phyloP scores from a whole-genome alignment of 2,888 invertebrate genomes.

The Synergus itoensis region DNA sequence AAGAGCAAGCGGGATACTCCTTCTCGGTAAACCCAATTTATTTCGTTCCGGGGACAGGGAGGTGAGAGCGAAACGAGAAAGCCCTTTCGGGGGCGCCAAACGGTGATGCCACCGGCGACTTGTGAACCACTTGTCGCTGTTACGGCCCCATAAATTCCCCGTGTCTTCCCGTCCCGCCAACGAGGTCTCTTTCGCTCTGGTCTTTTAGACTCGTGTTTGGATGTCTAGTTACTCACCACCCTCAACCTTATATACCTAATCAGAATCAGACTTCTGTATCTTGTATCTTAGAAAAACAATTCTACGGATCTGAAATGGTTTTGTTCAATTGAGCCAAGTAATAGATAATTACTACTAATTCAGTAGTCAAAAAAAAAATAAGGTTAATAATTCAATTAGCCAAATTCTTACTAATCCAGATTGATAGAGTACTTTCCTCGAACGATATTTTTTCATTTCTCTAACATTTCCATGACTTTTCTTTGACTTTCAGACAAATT shows the following conservation, averaged over 20 bases:
- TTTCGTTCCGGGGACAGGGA: constrained; percentile 71
- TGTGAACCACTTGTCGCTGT: constrained; percentile 83
- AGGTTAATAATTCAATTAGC: no score
- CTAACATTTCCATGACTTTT: no score
- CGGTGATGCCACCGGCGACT: constrained; percentile 82
- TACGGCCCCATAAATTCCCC: constrained; percentile 82
- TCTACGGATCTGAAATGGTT: no score
- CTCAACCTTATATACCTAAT: constrained; percentile 56
- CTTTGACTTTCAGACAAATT: no score
- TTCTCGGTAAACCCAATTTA: constrained; percentile 74
- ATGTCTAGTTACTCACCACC: constrained; percentile 67
- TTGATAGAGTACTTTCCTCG: no score
- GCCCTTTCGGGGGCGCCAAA: constrained; percentile 79
- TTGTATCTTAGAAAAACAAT: neutral
- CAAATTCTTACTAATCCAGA: no score
- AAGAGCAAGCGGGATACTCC: constrained; percentile 54
- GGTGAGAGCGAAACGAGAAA: constrained; percentile 70
- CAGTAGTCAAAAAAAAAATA: no score
- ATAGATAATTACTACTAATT: no score
- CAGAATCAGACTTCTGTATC: constrained; percentile 56
- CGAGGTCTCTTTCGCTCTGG: constrained; percentile 57
- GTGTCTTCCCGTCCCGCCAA: constrained; percentile 63
- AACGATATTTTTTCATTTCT: no score
- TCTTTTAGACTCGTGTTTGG: constrained; percentile 66
- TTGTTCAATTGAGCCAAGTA: no score